Percentiles rank a stretch among this genome's conserved stretches.
phyloP scores from a whole-genome alignment of 2,113 vertebrate species.

The Pelusios castaneus region DNA sequence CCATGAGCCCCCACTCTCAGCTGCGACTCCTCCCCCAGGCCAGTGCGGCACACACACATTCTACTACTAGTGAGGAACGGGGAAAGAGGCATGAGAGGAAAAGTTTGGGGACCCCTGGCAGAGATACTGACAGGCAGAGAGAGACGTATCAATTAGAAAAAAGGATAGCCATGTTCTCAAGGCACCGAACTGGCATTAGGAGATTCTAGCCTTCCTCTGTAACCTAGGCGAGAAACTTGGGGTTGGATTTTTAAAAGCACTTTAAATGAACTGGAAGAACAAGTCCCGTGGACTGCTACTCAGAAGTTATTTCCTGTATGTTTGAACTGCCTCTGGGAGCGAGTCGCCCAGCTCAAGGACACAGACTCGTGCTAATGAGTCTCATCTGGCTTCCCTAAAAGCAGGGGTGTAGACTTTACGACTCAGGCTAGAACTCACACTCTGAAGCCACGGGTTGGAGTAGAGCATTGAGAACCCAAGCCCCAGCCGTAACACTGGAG shows the following conservation, averaged over 20 bases:
- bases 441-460: neutral
- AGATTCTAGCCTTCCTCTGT: rapidly evolving
- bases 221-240: neutral
- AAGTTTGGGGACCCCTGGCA: no score
- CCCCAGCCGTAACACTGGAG: neutral
- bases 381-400: neutral
- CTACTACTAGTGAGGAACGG: no score
- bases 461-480: neutral
- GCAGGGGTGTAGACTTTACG: neutral
- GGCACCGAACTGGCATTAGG: neutral
- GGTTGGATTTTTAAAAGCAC: neutral
- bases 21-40: no score
- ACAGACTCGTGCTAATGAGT: neutral
- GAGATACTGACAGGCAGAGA: neutral
- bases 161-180: neutral
- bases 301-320: neutral
- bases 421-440: neutral
- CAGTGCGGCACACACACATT: no score
- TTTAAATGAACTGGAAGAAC: neutral
- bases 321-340: neutral
- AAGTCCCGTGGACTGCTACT: rapidly evolving
- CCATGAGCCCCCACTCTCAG: no score
- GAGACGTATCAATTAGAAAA: no score
- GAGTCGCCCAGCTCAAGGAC: neutral
- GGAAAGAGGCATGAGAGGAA: no score